Evolutionary conservation across 2,113 vertebrate genomes (phyloP).

Genomic region (Poecilia latipinna): DNA sequence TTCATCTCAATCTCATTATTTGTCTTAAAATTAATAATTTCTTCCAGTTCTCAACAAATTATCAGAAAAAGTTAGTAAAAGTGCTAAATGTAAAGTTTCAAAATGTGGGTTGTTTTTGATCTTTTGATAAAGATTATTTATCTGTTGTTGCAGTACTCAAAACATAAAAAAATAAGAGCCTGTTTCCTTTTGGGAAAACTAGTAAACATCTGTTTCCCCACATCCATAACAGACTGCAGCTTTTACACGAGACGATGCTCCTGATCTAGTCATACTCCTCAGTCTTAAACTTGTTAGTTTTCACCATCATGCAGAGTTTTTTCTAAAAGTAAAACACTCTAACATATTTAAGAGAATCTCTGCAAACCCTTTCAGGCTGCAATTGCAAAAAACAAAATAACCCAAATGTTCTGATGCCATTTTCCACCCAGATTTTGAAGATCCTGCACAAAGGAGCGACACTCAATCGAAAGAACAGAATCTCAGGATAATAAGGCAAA

Average conservation of each 20-base stretch:
- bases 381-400: background rate
- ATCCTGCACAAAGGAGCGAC: background rate
- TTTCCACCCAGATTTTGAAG: constrained; percentile 1
- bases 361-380: background rate
- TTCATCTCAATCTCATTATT: no score
- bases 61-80: no score
- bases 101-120: no score
- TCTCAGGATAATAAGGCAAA: constrained; percentile 18
- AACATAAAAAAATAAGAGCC: background rate
- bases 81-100: no score
- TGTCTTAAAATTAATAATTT: no score
- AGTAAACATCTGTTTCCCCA: background rate
- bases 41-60: no score
- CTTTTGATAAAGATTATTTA: no score
- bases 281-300: no score
- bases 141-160: background rate
- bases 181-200: background rate
- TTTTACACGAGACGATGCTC: background rate
- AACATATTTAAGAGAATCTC: background rate
- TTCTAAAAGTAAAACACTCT: background rate
- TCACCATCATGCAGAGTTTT: background rate
- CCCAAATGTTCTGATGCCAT: background rate
- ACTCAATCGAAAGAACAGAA: background rate
- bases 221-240: background rate
- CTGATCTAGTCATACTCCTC: background rate